Evolutionary conservation across 2,797 vertebrate genomes (phyloP).

Genomic region (Anguilla marmorata): DNA sequence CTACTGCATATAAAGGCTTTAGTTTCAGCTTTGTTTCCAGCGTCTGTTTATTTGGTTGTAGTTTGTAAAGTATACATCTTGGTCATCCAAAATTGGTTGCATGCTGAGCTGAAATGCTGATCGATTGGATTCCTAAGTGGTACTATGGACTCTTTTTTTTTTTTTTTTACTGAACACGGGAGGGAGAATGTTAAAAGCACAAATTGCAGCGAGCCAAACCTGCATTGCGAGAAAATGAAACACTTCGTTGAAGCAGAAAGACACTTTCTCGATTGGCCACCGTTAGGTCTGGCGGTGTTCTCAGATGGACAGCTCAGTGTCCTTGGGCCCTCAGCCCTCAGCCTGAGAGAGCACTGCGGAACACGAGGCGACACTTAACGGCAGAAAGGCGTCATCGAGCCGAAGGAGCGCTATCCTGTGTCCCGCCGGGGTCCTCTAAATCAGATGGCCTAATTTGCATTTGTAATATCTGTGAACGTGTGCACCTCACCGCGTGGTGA

Average conservation of each 20-base stretch:
- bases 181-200: no score
- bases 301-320: neutral
- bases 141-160: no score
- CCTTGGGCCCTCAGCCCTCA: neutral
- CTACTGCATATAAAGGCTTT: no score
- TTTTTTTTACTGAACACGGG: no score
- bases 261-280: neutral
- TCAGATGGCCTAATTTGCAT: neutral
- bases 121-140: no score
- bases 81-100: neutral
- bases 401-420: constrained; percentile 27
- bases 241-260: neutral
- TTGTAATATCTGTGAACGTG: neutral
- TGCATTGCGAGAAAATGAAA: neutral
- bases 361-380: neutral
- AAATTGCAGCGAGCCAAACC: no score
- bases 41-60: neutral
- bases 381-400: neutral
- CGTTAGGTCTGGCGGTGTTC: neutral
- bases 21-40: neutral
- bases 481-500: neutral
- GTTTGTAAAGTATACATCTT: neutral
- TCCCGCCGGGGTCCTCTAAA: neutral
- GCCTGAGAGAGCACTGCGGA: neutral
- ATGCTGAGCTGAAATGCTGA: no score